Percentiles rank a stretch among this genome's conserved stretches.
These are phyloP conservation scores for Ips typographus DNA, from an alignment of 1,140 invertebrate genomes.

Conservation along the genomic window DNA sequence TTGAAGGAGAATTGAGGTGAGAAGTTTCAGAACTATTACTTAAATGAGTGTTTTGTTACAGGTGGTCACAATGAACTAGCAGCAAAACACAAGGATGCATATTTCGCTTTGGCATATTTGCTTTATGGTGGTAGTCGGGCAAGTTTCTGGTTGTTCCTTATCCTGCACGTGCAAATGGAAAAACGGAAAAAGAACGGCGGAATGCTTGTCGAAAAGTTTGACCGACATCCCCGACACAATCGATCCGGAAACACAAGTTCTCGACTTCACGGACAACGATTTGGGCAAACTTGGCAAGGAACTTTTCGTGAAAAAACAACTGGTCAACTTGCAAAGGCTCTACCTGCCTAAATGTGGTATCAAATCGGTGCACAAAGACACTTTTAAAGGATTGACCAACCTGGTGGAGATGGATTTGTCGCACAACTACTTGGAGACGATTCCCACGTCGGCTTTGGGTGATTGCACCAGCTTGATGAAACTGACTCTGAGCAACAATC, in stretches of 20 bases:
- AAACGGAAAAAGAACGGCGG: conserved; percentile 85
- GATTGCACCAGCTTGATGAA: conserved; percentile 80
- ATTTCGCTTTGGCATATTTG: conserved; percentile 35
- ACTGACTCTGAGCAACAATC: conserved; percentile 77
- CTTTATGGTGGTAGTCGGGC: conserved; percentile 25
- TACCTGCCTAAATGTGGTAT: conserved; percentile 77
- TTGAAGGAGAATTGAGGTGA: no score
- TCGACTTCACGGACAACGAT: conserved; percentile 82
- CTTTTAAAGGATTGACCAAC: conserved; percentile 82
- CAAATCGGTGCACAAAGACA: conserved; percentile 71
- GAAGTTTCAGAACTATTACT: background rate
- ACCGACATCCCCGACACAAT: conserved; percentile 76
- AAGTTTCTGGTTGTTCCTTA: conserved; percentile 63
- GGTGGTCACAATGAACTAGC: background rate
- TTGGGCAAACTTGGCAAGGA: conserved; percentile 73
- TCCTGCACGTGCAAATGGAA: conserved; percentile 89
- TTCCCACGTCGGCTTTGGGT: conserved; percentile 76
- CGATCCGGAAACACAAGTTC: conserved; percentile 84
- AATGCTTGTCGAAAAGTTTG: conserved; percentile 76
- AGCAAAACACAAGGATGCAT: conserved; percentile 30
- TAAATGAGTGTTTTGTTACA: conserved; percentile 20
- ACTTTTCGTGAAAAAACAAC: conserved; percentile 72
- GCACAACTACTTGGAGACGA: conserved; percentile 72
- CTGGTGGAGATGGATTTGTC: conserved; percentile 86
- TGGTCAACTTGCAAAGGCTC: conserved; percentile 86